These are phyloP conservation scores for Paramisgurnus dabryanus DNA, from an alignment of 2,113 vertebrate species.

Conservation along the genomic window DNA sequence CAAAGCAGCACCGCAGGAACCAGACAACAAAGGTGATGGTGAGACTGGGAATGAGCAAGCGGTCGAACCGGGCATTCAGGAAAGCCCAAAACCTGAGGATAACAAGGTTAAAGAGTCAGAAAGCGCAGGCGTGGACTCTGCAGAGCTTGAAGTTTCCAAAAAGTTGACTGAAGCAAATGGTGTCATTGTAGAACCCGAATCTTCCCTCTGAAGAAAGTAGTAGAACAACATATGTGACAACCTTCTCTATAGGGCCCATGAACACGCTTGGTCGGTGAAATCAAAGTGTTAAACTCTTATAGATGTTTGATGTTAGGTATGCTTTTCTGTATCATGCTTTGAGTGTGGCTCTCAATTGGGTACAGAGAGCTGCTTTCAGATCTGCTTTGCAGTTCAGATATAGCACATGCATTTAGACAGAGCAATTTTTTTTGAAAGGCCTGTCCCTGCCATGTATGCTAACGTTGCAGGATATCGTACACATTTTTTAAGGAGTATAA, in stretches of 20 bases:
- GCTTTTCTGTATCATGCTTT: conserved; percentile 28
- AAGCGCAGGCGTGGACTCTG: conserved; percentile 63
- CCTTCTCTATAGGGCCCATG: conserved; percentile 1
- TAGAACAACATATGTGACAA: neutral
- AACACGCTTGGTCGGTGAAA: neutral
- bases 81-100: neutral
- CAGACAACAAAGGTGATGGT: neutral
- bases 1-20: conserved; percentile 22
- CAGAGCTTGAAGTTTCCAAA: conserved; percentile 78
- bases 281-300: neutral
- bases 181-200: conserved; percentile 76
- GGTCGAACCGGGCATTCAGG: neutral
- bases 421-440: neutral
- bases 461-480: neutral
- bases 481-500: no score
- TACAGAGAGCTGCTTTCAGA: conserved; percentile 1
- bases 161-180: conserved; percentile 72
- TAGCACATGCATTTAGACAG: neutral
- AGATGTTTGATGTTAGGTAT: conserved; percentile 33
- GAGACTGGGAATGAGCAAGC: neutral
- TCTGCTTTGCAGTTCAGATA: neutral
- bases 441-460: neutral
- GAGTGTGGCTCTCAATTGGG: neutral
- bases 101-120: conserved; percentile 25
- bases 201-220: conserved; percentile 72